Conservation (phyloP, 2,113 vertebrate genomes). For the Puma concolor region DNA sequence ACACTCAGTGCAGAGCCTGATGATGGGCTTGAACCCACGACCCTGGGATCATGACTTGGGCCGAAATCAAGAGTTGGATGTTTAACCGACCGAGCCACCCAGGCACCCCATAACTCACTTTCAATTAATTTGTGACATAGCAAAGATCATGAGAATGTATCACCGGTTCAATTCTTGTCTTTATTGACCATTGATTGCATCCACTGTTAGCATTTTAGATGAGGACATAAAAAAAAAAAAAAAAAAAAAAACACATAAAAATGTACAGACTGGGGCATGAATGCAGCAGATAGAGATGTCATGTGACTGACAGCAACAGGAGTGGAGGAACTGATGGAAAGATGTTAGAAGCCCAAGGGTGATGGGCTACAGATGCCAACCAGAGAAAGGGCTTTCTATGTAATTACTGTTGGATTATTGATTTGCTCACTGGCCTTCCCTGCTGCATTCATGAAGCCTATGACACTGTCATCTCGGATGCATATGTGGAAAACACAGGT, state of each 20-base stretch:
- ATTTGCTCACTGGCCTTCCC: background rate
- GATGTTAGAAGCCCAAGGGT: background rate
- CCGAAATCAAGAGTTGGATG: too few relatives aligned
- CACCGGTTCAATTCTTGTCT: background rate
- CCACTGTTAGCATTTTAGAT: background rate
- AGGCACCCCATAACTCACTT: background rate
- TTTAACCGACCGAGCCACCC: too few relatives aligned
- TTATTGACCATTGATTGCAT: background rate
- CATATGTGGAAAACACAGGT: background rate
- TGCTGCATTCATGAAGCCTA: background rate
- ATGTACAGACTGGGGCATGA: background rate
- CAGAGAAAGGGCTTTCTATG: background rate
- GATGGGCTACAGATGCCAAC: background rate
- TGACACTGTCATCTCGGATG: background rate
- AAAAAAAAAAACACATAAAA: background rate
- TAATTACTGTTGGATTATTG: background rate
- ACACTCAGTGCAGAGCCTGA: too few relatives aligned
- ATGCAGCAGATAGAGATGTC: background rate
- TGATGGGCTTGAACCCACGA: rapidly evolving
- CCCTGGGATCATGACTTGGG: too few relatives aligned
- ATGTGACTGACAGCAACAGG: too few relatives aligned
- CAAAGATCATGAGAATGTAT: background rate
- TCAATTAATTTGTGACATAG: background rate
- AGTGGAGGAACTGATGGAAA: background rate
- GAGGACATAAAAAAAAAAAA: background rate